These are phyloP conservation scores for Cervus canadensis DNA, from an alignment of 2,113 vertebrate genomes.

Conservation along the genomic window DNA sequence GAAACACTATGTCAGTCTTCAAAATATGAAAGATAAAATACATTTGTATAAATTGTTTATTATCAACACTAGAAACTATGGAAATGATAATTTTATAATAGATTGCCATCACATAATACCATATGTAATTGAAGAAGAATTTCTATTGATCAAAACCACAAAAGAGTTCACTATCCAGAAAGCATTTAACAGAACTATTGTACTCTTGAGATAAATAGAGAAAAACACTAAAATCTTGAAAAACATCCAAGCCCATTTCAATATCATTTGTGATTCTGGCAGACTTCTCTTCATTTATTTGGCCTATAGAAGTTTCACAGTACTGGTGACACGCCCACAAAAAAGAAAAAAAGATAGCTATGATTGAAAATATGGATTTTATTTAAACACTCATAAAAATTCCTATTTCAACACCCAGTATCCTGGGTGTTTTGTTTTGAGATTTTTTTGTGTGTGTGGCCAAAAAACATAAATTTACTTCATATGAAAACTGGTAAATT, in stretches of 20 bases:
- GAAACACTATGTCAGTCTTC: neutral
- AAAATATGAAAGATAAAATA: neutral
- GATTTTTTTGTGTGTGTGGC: conserved; percentile 18
- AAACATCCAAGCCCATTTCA: conserved; percentile 62
- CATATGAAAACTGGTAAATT: conserved; percentile 53
- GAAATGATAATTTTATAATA: conserved; percentile 43
- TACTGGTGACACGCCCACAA: conserved; percentile 54
- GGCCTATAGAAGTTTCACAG: conserved; percentile 45
- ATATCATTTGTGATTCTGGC: conserved; percentile 54
- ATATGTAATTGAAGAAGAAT: conserved; percentile 38
- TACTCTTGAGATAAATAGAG: conserved; percentile 53
- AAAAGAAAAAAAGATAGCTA: neutral
- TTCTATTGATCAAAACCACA: conserved; percentile 52
- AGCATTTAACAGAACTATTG: conserved; percentile 51
- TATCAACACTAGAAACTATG: conserved; percentile 4
- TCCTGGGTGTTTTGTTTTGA: neutral
- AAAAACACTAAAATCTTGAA: conserved; percentile 66
- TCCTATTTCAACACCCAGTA: conserved; percentile 50
- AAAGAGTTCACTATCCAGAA: neutral
- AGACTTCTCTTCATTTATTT: conserved; percentile 67
- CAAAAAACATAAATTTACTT: conserved; percentile 73
- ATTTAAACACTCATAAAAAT: conserved; percentile 55
- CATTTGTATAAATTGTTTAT: neutral
- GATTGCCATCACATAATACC: neutral
- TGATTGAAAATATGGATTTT: conserved; percentile 49